Conservation (phyloP, 2,888 invertebrate genomes). For the Microplitis deprimator region DNA sequence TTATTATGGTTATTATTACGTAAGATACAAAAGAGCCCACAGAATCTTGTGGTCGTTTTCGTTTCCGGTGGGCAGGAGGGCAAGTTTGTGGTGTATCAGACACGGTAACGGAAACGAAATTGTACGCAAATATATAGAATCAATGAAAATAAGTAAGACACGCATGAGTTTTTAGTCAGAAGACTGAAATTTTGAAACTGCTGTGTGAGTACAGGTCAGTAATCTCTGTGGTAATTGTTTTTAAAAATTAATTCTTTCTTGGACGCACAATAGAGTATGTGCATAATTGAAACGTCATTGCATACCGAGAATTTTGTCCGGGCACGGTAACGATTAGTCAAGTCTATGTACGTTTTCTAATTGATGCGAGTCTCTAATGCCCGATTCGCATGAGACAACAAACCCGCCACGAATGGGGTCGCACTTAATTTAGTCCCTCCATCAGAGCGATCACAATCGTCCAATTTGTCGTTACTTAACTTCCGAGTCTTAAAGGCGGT, state of each 20-base stretch:
- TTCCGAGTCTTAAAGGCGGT: too few relatives aligned
- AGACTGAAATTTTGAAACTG: too few relatives aligned
- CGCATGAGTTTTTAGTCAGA: too few relatives aligned
- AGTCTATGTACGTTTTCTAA: conserved; percentile 31
- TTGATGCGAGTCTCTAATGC: conserved; percentile 55
- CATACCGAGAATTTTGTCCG: too few relatives aligned
- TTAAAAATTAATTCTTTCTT: too few relatives aligned
- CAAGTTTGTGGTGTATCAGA: conserved; percentile 7
- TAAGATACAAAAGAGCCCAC: conserved; percentile 1
- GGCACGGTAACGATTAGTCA: conserved; percentile 32
- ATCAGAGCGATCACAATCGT: conserved; percentile 60
- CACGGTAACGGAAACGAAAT: conserved; percentile 30
- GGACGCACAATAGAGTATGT: too few relatives aligned
- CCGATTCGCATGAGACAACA: conserved; percentile 59
- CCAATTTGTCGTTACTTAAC: conserved; percentile 62
- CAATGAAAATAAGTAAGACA: background rate
- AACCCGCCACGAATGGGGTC: conserved; percentile 22
- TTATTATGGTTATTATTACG: background rate
- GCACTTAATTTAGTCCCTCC: conserved; percentile 22
- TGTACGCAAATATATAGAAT: background rate
- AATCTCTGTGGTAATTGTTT: too few relatives aligned
- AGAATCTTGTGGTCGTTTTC: conserved; percentile 18
- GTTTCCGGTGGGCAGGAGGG: conserved; percentile 24
- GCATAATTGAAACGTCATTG: too few relatives aligned
- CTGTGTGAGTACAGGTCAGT: too few relatives aligned